A percentile compares a stretch with the other conserved stretches of the same genome.
Conservation (phyloP, 2,113 vertebrate genomes). For the Sinocyclocheilus anophthalmus region DNA sequence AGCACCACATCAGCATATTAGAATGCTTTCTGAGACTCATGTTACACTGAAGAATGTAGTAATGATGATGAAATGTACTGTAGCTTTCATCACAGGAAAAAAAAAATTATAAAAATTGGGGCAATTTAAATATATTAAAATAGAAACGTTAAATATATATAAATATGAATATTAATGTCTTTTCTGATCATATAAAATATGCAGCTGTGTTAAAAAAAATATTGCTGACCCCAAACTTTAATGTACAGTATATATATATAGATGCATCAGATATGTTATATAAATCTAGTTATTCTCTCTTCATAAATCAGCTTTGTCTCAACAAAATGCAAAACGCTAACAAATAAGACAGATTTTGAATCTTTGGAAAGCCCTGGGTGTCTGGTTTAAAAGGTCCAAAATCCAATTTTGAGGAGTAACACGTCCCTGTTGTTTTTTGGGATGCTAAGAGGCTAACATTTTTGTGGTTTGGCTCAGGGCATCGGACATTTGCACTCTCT, state of each 20-base stretch:
- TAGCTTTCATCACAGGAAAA: too few relatives aligned
- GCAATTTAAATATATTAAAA: too few relatives aligned
- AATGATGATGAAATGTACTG: too few relatives aligned
- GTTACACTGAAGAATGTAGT: too few relatives aligned
- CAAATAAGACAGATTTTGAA: not conserved
- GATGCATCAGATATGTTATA: not conserved
- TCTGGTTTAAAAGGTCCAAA: conserved; percentile 19
- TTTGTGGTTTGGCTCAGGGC: conserved; percentile 34
- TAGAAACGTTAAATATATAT: too few relatives aligned
- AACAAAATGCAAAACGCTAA: too few relatives aligned
- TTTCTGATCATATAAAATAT: not conserved
- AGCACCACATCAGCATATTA: too few relatives aligned
- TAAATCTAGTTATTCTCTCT: not conserved
- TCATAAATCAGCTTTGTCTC: not conserved
- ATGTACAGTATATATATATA: not conserved
- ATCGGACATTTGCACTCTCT: conserved; percentile 6
- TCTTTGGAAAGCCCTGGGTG: not conserved
- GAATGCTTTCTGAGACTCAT: too few relatives aligned
- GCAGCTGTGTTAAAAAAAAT: not conserved
- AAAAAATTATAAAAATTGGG: too few relatives aligned
- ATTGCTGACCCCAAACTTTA: not conserved
- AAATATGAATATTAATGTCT: too few relatives aligned
- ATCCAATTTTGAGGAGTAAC: conserved; percentile 9
- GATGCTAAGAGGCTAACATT: conserved; percentile 5
- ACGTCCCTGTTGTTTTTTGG: not conserved